Evolutionary conservation across 64 coral and sea anemone genomes (phyloP).

Genomic region (Orbicella faveolata): DNA sequence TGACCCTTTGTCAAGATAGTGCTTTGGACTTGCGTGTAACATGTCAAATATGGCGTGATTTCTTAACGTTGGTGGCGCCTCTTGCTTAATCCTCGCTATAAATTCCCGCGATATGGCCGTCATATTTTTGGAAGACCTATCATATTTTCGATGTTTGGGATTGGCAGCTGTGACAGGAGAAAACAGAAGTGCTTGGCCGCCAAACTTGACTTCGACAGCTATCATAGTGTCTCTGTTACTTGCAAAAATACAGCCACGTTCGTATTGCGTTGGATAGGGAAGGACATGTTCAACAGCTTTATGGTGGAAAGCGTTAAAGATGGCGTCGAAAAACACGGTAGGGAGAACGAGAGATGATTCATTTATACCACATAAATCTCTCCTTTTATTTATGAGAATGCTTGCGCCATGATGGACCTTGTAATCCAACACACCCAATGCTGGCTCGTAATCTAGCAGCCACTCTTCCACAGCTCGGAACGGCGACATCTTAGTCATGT

Average conservation of each 20-base stretch:
- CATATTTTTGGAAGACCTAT: neutral
- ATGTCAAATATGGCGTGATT: neutral
- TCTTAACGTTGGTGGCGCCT: neutral
- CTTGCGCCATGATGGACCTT: neutral
- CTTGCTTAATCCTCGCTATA: neutral
- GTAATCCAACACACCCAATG: slow-evolving; percentile 34
- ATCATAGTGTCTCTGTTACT: neutral
- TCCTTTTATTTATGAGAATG: neutral
- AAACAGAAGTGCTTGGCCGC: slow-evolving; percentile 20
- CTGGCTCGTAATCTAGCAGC: slow-evolving; percentile 51
- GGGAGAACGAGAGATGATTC: slow-evolving; percentile 10
- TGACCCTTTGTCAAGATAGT: neutral
- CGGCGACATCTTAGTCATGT: slow-evolving; percentile 1
- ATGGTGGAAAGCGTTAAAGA: slow-evolving; percentile 50
- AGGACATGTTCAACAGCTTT: slow-evolving; percentile 32
- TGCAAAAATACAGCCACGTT: neutral
- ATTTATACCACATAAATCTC: slow-evolving; percentile 16
- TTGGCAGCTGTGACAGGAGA: neutral
- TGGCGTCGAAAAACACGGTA: slow-evolving; percentile 41
- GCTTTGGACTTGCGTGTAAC: neutral
- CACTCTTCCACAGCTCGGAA: slow-evolving; percentile 43
- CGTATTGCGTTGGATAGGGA: slow-evolving; percentile 20
- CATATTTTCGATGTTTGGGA: neutral
- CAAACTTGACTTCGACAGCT: slow-evolving; percentile 1
- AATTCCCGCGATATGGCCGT: neutral